Conservation (phyloP, 1,140 invertebrate genomes). For the Teleopsis dalmanni region DNA sequence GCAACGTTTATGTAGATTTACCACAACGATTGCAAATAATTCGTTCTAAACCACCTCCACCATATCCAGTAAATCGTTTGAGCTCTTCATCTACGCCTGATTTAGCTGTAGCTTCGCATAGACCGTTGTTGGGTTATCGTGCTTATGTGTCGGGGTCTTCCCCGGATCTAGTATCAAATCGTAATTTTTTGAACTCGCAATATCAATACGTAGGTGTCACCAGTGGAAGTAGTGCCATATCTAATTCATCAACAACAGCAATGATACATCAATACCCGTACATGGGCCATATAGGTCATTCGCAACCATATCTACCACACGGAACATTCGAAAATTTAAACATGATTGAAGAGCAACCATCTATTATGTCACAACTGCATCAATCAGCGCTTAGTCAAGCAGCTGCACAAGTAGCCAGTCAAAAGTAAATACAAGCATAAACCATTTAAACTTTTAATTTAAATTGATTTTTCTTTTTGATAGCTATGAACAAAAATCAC, state of each 20-base stretch:
- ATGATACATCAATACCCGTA: slow-evolving; percentile 37
- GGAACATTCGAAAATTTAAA: slow-evolving; percentile 64
- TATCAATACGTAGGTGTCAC: slow-evolving; percentile 34
- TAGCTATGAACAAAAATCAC: slow-evolving; percentile 21
- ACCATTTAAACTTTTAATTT: no score
- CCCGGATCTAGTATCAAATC: slow-evolving; percentile 66
- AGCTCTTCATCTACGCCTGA: slow-evolving; percentile 76
- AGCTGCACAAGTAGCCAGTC: slow-evolving; percentile 12
- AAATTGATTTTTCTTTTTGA: slow-evolving; percentile 2
- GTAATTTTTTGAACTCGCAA: slow-evolving; percentile 51
- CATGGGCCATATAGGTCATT: slow-evolving; percentile 43
- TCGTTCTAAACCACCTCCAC: slow-evolving; percentile 73
- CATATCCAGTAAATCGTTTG: slow-evolving; percentile 64
- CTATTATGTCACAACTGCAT: slow-evolving; percentile 43
- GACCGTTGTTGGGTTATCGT: slow-evolving; percentile 46
- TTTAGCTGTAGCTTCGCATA: slow-evolving; percentile 58
- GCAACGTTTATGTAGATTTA: slow-evolving; percentile 23
- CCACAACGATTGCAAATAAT: slow-evolving; percentile 53
- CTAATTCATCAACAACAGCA: background rate
- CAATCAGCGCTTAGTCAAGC: slow-evolving; percentile 36
- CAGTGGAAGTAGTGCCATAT: slow-evolving; percentile 23
- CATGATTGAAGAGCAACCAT: slow-evolving; percentile 45
- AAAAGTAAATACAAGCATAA: no score
- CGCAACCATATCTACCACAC: slow-evolving; percentile 51
- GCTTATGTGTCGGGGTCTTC: slow-evolving; percentile 64